Percentiles rank a stretch among this genome's conserved stretches.
Evolutionary conservation across 2,113 vertebrate genomes (phyloP).

Genomic region (Sitta europaea): DNA sequence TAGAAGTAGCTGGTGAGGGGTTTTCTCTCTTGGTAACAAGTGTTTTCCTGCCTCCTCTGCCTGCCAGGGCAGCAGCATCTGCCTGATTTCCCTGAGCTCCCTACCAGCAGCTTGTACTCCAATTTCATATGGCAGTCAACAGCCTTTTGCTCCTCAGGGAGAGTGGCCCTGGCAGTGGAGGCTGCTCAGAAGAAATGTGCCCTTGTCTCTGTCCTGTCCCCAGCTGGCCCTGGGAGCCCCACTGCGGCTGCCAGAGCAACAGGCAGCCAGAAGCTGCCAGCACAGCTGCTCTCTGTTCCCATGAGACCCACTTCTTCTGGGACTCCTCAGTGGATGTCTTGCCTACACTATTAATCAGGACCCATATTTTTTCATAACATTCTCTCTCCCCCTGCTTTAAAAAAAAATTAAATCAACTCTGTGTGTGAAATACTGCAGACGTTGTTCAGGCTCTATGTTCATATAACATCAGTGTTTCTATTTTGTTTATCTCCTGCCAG

Average conservation of each 20-base stretch:
- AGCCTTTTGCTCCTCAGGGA: background rate
- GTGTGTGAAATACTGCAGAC: background rate
- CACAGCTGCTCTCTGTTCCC: background rate
- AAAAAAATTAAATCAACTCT: fast-evolving
- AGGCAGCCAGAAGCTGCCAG: background rate
- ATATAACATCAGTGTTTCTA: background rate
- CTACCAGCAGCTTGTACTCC: background rate
- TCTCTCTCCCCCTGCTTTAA: fast-evolving
- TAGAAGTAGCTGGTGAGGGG: background rate
- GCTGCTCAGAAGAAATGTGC: background rate
- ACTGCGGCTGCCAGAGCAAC: background rate
- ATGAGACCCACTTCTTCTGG: background rate
- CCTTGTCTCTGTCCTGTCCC: background rate
- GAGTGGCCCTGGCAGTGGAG: background rate
- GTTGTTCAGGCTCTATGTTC: background rate
- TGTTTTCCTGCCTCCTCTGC: background rate
- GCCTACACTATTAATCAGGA: background rate
- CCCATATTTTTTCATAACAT: background rate
- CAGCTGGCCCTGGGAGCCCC: background rate
- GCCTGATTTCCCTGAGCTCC: background rate
- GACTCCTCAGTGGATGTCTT: background rate
- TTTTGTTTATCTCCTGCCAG: background rate
- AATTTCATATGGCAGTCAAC: background rate
- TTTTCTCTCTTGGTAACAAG: background rate
- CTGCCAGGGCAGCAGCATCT: background rate